phyloP scores from a whole-genome alignment of 2,888 invertebrate genomes.

The Choreutis nemorana region DNA sequence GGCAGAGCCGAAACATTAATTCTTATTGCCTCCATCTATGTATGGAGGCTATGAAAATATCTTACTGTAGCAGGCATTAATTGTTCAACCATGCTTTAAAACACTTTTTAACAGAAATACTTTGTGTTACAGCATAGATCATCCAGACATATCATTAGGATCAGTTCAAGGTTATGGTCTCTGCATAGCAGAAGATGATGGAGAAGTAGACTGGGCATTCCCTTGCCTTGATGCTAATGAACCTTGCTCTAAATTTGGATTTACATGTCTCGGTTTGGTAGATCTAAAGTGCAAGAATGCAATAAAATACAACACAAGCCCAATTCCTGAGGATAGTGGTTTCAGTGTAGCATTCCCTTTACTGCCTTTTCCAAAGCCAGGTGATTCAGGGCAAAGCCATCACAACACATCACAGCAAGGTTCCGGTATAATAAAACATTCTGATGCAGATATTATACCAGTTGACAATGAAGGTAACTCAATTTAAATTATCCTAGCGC shows the following conservation, averaged over 20 bases:
- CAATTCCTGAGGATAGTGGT: constrained; percentile 43
- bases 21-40: too few relatives aligned
- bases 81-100: too few relatives aligned
- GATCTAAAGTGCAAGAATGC: constrained; percentile 67
- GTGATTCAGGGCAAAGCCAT: constrained; percentile 39
- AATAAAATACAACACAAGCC: constrained; percentile 27
- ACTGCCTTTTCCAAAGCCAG: constrained; percentile 37
- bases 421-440: too few relatives aligned
- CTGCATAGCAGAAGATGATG: constrained; percentile 96
- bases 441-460: constrained; percentile 43
- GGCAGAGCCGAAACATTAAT: too few relatives aligned
- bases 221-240: constrained; percentile 89
- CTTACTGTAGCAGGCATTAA: too few relatives aligned
- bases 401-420: too few relatives aligned
- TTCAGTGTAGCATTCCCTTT: constrained; percentile 32
- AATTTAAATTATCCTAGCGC: too few relatives aligned
- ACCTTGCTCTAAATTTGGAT: constrained; percentile 92
- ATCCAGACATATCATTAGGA: constrained; percentile 69
- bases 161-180: constrained; percentile 81
- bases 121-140: constrained; percentile 60
- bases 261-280: constrained; percentile 86
- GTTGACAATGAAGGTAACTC: constrained; percentile 58
- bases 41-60: too few relatives aligned
- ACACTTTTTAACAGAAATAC: too few relatives aligned
- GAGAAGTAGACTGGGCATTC: constrained; percentile 93